A percentile compares a stretch with the other conserved stretches of the same genome.
These are phyloP conservation scores for Catharus bicknelli DNA, from an alignment of 2,113 vertebrate genomes.

Conservation along the genomic window DNA sequence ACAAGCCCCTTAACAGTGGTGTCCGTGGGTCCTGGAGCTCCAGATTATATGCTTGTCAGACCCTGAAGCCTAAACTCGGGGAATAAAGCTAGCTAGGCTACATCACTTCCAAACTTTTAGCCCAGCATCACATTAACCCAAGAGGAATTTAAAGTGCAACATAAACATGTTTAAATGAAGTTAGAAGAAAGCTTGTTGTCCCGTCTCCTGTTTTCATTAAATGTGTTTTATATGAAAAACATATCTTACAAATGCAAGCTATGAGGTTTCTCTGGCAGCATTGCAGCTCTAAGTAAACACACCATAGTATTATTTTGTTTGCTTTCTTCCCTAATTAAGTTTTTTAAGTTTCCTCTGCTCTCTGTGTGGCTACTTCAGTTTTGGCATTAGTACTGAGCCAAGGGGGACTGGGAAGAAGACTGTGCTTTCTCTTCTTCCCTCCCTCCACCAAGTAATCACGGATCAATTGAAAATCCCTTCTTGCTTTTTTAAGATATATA, in stretches of 20 bases:
- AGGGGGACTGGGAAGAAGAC: conserved; percentile 27
- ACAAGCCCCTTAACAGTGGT: fast-evolving
- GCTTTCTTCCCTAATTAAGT: conserved; percentile 76
- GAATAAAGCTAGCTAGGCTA: conserved; percentile 11
- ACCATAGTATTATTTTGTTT: conserved; percentile 77
- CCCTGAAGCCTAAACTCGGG: background rate
- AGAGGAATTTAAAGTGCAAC: conserved; percentile 66
- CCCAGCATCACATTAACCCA: conserved; percentile 53
- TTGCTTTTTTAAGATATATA: background rate
- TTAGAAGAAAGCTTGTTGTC: conserved; percentile 72
- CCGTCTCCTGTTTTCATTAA: conserved; percentile 76
- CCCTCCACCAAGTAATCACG: background rate
- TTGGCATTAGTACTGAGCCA: conserved; percentile 64
- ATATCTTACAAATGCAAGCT: conserved; percentile 69
- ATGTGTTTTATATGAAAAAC: conserved; percentile 71
- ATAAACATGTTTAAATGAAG: conserved; percentile 69
- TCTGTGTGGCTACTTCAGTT: conserved; percentile 77
- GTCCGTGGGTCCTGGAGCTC: background rate
- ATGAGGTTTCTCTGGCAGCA: conserved; percentile 74
- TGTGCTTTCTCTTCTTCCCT: background rate
- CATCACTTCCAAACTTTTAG: conserved; percentile 51
- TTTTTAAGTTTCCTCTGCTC: conserved; percentile 76
- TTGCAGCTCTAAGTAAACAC: conserved; percentile 69
- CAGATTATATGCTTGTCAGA: background rate
- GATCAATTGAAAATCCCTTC: background rate